phyloP scores from a whole-genome alignment of 2,888 invertebrate genomes.

The Frankliniella intonsa region DNA sequence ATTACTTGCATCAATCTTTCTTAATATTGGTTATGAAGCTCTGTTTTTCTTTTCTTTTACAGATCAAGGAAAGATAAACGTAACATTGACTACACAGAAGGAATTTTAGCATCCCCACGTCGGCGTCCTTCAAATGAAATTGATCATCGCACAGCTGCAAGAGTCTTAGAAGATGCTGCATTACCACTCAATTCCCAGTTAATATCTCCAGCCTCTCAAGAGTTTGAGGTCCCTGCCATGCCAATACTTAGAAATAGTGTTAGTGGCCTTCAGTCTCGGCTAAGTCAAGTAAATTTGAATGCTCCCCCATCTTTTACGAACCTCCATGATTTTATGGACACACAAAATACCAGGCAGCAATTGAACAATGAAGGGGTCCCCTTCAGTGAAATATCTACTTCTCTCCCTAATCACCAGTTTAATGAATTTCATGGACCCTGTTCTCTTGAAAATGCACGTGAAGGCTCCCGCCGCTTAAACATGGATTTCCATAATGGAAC shows the following conservation, averaged over 20 bases:
- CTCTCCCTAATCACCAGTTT: neutral
- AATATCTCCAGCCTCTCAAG: neutral
- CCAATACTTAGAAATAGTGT: slow-evolving; percentile 1
- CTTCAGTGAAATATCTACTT: neutral
- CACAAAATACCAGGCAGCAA: slow-evolving; percentile 3
- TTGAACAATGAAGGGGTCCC: slow-evolving; percentile 8
- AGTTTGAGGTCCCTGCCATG: neutral
- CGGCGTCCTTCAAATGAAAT: slow-evolving; percentile 3
- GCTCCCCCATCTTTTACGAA: neutral
- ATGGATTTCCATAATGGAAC: slow-evolving; percentile 17
- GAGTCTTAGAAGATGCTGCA: neutral
- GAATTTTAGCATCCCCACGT: neutral
- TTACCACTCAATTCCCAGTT: neutral
- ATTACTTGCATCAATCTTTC: neutral
- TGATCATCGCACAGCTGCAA: neutral
- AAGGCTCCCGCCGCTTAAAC: neutral
- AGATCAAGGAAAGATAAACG: slow-evolving; percentile 8
- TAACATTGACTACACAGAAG: neutral
- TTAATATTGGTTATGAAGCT: neutral
- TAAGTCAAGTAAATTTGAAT: neutral
- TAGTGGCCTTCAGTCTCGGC: neutral
- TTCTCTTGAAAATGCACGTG: neutral
- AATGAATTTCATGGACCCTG: neutral
- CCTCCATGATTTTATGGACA: neutral
- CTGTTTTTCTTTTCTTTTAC: neutral